Conservation (phyloP, 1,140 invertebrate species). For the Trichoplusia ni region DNA sequence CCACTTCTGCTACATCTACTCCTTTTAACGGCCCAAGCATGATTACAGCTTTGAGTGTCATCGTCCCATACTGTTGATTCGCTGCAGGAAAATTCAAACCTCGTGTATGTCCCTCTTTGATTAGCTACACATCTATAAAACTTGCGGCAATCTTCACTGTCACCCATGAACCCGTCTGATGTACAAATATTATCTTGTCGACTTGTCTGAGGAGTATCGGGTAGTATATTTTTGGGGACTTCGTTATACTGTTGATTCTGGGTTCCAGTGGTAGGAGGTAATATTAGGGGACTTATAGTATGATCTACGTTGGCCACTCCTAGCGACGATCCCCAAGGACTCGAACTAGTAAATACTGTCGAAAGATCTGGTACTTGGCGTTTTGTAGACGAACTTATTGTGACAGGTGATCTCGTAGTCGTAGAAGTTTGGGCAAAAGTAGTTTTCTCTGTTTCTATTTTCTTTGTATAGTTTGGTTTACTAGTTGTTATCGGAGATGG, state of each 20-base stretch:
- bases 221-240: background rate
- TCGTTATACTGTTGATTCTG: background rate
- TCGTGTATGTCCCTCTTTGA: slow-evolving; percentile 82
- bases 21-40: slow-evolving; percentile 82
- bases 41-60: slow-evolving; percentile 85
- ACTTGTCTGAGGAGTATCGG: background rate
- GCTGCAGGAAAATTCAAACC: slow-evolving; percentile 87
- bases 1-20: slow-evolving; percentile 51
- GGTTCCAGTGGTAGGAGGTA: background rate
- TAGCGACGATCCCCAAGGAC: slow-evolving; percentile 13
- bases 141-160: slow-evolving; percentile 87
- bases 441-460: background rate
- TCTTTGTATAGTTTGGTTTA: background rate
- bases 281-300: background rate
- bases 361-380: slow-evolving; percentile 1
- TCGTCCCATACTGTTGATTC: slow-evolving; percentile 89
- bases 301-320: background rate
- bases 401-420: background rate
- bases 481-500: slow-evolving; percentile 58
- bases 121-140: slow-evolving; percentile 90
- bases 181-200: slow-evolving; percentile 44
- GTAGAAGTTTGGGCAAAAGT: background rate
- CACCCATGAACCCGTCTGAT: slow-evolving; percentile 86
- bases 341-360: slow-evolving; percentile 9
- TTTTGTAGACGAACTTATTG: slow-evolving; percentile 11